phyloP scores from a whole-genome alignment of 2,113 vertebrate species.

The Candoia aspera region DNA sequence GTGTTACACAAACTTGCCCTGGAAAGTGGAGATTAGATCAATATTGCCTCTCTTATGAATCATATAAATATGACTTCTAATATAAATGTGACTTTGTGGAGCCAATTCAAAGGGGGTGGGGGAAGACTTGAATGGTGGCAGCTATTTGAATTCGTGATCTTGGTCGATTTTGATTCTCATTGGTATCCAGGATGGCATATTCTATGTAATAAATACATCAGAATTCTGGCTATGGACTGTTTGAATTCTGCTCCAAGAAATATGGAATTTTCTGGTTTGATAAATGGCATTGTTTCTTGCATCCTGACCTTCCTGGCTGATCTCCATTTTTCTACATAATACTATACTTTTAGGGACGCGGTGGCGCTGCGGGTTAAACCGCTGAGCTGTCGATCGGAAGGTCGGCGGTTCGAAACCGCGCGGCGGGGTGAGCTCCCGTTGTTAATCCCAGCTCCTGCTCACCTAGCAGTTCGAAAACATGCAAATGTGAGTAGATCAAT shows the following conservation, averaged over 20 bases:
- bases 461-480: no score
- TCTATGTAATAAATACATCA: not conserved
- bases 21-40: constrained; percentile 38
- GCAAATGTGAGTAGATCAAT: no score
- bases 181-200: not conserved
- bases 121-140: constrained; percentile 36
- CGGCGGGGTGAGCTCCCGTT: no score
- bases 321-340: not conserved
- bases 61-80: constrained; percentile 44
- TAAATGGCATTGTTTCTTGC: not conserved
- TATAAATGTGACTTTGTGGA: not conserved
- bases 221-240: not conserved
- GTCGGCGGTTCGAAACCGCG: no score
- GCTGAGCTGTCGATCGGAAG: no score
- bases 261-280: not conserved
- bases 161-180: not conserved
- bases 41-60: constrained; percentile 31
- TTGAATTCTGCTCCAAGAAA: not conserved
- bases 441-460: no score
- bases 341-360: not conserved
- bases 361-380: no score
- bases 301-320: not conserved
- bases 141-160: not conserved
- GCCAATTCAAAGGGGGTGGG: not conserved
- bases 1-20: not conserved